Base-by-base conservation (phyloP, 2,113 vertebrate species). In the Xenus cinereus region DNA sequence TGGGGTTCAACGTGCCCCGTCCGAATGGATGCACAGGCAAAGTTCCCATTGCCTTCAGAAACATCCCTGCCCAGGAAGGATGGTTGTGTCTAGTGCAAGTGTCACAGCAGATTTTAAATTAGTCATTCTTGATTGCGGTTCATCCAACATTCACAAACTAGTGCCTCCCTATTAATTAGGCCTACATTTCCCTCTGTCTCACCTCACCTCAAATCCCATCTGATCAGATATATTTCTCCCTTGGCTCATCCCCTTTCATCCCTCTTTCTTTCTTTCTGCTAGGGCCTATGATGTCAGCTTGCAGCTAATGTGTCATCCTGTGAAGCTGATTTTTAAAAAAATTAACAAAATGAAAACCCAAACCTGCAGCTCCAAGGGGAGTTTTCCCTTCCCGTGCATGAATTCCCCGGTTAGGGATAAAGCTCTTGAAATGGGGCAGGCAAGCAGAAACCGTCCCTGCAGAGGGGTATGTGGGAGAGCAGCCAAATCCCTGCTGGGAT, bases 1-100 rank as follows among this genome's bases (percentile, higher is more conserved):
- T 43, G 35, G 33, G 22, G 30, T 71, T 68, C 53, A 27, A 26
- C 1, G 0, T 24, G 10, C 27, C 51, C 30, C 2, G 0, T 84
- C 53, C 4, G 1, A 74, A 64, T 9, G 19, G 46, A 72, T 0
- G 1, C 63, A 32, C 16, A 53, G 54, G 16, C 7, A 13, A 75
- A 84, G 39, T n/a, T 79, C 14, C 32, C 26, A 10, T 3, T 76
- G 60, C 62, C 69, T 94, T 84, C 81, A 51, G 76, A 73, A 56
- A 62, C 37, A 80, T 33, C 32, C 45, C 32, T 84, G 80, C 48
- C 60, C 67, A 35, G 62, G 50, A 94, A 83, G 66, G 51, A 60
- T 17, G 26, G 50, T 7, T 79, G n/a, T 45, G 21, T 26, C 50
- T 32, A 32, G 19, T 24, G 8, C 0, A 4, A 87, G 35, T 51